These are phyloP conservation scores for Candidula unifasciata DNA, from an alignment of 2,888 invertebrate genomes.

Conservation along the genomic window DNA sequence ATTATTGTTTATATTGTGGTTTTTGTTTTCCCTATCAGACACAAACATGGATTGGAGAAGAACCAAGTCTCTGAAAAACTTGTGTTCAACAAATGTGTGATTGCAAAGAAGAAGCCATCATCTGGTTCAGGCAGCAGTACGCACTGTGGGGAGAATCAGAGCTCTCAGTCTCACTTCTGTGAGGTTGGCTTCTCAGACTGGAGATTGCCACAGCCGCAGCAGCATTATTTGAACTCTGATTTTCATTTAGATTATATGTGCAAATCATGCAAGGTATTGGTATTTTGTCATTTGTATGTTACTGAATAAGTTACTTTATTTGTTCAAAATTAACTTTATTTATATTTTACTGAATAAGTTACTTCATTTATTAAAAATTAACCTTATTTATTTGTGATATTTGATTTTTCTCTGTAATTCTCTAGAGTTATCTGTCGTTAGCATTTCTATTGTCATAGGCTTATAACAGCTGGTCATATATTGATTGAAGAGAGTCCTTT, in stretches of 20 bases:
- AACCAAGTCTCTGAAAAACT: conserved; percentile 36
- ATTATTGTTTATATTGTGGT: too few relatives aligned
- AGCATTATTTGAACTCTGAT: conserved; percentile 66
- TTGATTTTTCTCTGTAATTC: too few relatives aligned
- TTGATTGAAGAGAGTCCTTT: too few relatives aligned
- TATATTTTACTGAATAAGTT: too few relatives aligned
- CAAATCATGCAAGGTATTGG: conserved; percentile 34
- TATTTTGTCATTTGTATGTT: not conserved
- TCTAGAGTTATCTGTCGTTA: too few relatives aligned
- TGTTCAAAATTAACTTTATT: too few relatives aligned
- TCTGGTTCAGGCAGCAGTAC: not conserved
- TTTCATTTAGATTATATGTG: conserved; percentile 29
- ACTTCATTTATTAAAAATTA: too few relatives aligned
- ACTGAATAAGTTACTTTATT: too few relatives aligned
- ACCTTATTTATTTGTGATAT: too few relatives aligned
- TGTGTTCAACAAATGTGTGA: conserved; percentile 35
- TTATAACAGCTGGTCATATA: too few relatives aligned
- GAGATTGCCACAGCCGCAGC: conserved; percentile 77
- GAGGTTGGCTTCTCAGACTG: conserved; percentile 78
- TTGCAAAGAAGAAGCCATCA: not conserved
- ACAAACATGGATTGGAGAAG: conserved; percentile 45
- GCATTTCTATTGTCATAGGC: too few relatives aligned
- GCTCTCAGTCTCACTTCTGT: conserved; percentile 74
- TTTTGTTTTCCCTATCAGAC: conserved; percentile 30
- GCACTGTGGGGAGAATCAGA: not conserved